Conservation (phyloP, 2,888 invertebrate genomes). For the Torymus tubicola region DNA sequence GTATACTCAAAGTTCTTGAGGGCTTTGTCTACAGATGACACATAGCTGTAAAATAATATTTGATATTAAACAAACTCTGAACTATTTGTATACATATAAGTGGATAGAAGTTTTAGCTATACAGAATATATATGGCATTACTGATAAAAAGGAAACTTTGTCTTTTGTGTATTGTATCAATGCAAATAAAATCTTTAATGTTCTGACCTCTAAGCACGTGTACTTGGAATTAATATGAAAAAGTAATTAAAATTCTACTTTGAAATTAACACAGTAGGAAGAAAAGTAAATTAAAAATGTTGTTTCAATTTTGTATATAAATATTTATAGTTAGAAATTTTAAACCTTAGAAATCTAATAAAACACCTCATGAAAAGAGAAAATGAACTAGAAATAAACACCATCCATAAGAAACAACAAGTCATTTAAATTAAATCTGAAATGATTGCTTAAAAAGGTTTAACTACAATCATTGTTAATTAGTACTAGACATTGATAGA, state of each 20-base stretch:
- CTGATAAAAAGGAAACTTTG: slow-evolving; percentile 21
- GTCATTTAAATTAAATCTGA: slow-evolving; percentile 29
- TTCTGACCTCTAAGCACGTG: no score
- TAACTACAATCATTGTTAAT: slow-evolving; percentile 28
- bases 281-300: no score
- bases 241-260: no score
- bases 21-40: slow-evolving; percentile 90
- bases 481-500: slow-evolving; percentile 15
- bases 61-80: slow-evolving; percentile 26
- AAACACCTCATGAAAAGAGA: background rate
- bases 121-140: background rate
- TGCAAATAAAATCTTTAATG: slow-evolving; percentile 24
- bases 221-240: no score
- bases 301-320: no score
- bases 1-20: slow-evolving; percentile 94
- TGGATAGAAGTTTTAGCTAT: background rate
- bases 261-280: no score
- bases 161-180: slow-evolving; percentile 38
- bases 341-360: no score
- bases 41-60: slow-evolving; percentile 77
- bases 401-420: background rate
- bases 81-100: slow-evolving; percentile 7
- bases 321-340: no score
- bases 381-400: background rate
- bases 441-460: slow-evolving; percentile 10